Evolutionary conservation across 2,888 invertebrate species (phyloP).

Genomic region (Poecilobothrus nobilitatus): DNA sequence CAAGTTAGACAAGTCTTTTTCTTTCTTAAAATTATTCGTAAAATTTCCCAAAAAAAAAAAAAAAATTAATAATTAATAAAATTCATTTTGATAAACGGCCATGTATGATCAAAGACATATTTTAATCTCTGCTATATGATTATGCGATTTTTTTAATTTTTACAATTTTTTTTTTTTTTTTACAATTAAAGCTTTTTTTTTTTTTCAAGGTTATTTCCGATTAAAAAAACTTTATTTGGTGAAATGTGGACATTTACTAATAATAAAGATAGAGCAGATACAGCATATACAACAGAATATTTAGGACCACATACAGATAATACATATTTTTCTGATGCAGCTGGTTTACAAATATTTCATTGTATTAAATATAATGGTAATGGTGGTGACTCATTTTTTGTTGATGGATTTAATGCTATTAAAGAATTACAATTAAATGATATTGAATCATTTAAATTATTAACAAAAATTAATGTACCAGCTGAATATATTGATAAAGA

Average conservation of each 20-base stretch:
- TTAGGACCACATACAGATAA: conserved; percentile 69
- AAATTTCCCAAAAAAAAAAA: no score
- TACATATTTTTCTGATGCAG: conserved; percentile 67
- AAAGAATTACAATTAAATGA: conserved; percentile 46
- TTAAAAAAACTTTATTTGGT: conserved; percentile 64
- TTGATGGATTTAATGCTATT: conserved; percentile 65
- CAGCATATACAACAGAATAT: conserved; percentile 60
- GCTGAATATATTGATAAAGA: conserved; percentile 59
- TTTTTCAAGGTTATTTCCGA: conserved; percentile 51
- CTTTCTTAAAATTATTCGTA: no score
- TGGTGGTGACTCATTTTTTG: conserved; percentile 66
- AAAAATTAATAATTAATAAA: no score
- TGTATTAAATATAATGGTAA: conserved; percentile 48
- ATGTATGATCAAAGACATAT: no score
- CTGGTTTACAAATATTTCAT: conserved; percentile 58
- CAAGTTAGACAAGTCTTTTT: no score
- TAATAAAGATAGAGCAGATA: conserved; percentile 55
- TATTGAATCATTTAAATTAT: conserved; percentile 51
- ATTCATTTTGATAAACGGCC: no score
- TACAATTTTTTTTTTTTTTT: no score
- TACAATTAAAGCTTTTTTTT: neutral
- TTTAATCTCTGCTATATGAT: no score
- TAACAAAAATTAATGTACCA: conserved; percentile 51
- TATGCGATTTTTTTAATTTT: no score
- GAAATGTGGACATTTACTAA: conserved; percentile 62